Evolutionary conservation across 2,113 vertebrate species (phyloP), one percentile per base, ranked within the genome.

Genomic region (Lota lota): DNA sequence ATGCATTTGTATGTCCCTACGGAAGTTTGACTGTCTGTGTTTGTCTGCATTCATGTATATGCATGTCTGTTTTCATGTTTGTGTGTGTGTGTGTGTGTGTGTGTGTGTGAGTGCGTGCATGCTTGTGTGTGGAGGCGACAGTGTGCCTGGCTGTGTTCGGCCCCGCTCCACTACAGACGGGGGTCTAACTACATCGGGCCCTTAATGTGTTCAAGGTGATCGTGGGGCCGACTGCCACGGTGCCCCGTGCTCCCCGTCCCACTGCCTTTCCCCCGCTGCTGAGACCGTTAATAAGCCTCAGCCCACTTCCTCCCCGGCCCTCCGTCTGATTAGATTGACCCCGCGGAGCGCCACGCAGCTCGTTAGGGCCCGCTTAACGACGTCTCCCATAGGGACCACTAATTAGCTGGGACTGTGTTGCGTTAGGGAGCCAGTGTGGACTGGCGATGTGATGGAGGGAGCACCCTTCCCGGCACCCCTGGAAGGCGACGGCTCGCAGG

Each of bases 271-370:
- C 86, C 85, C 86, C 85, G 79, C 85, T 79, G 83, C 84, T 86
- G 85, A 86, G 85, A 85, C 87, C 88, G 89, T 93, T 93, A 93
- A 93, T 92, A 93, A 93, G 91, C 88, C 91, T 90, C 84, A 69
- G 88, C 82, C 90, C 90, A 91, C 92, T 93, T 93, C 92, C 92
- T 92, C 88, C 85, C 85, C 80, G 87, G 86, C 88, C 88, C 75
- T 86, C 87, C 88, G 89, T 92, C 91, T 93, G 92, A 93, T 93
- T 92, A 90, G 91, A 90, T 90, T 91, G 91, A 92, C 90, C 40
- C 91, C 66, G 80, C 80, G 78, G 90, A 91, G 91, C 83, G 90
- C 90, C 77, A 87, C 51, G 88, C 77, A 80, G 83, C 92, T 93
- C 88, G 92, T 93, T 93, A 93, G 92, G 91, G 83, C 78, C 81